Conservation (phyloP, 2,113 vertebrate species). For the Sebastes fasciatus region DNA sequence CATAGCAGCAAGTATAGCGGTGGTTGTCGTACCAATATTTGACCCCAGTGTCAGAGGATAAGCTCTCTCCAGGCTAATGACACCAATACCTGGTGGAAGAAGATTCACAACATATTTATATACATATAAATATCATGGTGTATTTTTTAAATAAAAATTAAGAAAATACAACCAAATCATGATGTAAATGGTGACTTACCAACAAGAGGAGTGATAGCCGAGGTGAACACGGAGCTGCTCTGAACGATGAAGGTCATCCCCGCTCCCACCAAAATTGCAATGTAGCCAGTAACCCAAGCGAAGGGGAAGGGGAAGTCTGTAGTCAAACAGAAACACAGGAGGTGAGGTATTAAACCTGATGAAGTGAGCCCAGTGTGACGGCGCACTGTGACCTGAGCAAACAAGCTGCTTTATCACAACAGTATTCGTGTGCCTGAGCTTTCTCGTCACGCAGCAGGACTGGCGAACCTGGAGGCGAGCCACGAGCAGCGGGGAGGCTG, state of each 20-base stretch:
- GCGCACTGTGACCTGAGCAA: too few relatives aligned
- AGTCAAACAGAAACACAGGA: constrained; percentile 23
- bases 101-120: background rate
- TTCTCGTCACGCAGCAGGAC: constrained; percentile 47
- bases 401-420: background rate
- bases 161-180: background rate
- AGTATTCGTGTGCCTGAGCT: constrained; percentile 64
- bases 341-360: constrained; percentile 10
- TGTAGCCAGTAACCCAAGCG: constrained; percentile 93
- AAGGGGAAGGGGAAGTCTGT: constrained; percentile 97
- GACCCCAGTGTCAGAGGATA: constrained; percentile 96
- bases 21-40: constrained; percentile 98
- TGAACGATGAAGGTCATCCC: constrained; percentile 98
- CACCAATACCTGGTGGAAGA: constrained; percentile 89
- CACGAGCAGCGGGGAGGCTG: constrained; percentile 52
- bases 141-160: background rate
- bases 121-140: background rate
- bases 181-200: constrained; percentile 82
- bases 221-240: constrained; percentile 98
- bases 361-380: background rate
- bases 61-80: constrained; percentile 94
- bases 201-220: constrained; percentile 95
- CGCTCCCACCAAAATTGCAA: constrained; percentile 94
- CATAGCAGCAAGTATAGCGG: constrained; percentile 93
- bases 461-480: constrained; percentile 40